Conservation (phyloP, 2,113 vertebrate genomes). For the Anas platyrhynchos region DNA sequence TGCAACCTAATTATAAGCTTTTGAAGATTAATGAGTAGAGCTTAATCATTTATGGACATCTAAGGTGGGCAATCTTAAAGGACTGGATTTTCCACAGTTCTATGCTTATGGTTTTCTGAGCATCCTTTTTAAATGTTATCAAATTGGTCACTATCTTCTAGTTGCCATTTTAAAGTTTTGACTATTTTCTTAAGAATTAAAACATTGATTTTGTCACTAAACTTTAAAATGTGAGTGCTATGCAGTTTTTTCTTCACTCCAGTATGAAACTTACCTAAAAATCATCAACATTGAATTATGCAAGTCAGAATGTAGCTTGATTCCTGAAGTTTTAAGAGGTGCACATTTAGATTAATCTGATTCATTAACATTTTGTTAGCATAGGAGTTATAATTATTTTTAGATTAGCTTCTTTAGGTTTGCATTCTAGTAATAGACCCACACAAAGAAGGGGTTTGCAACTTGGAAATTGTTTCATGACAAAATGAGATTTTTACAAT, state of each 20-base stretch:
- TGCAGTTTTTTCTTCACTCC: not conserved
- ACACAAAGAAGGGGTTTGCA: not conserved
- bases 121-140: fast-evolving
- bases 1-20: not conserved
- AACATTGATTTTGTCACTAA: not conserved
- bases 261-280: not conserved
- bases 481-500: not conserved
- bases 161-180: not conserved
- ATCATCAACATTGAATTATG: not conserved
- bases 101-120: not conserved
- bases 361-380: not conserved
- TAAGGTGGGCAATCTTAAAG: not conserved
- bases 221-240: not conserved
- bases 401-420: not conserved
- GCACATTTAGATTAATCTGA: not conserved
- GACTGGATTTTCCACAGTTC: not conserved
- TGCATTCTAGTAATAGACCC: not conserved
- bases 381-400: not conserved
- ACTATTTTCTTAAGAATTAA: not conserved
- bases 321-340: not conserved
- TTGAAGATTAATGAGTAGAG: not conserved
- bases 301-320: not conserved
- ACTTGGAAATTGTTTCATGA: not conserved
- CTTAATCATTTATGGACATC: not conserved
- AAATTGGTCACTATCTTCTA: not conserved